A percentile compares a stretch with the other conserved stretches of the same genome.
Conservation (phyloP, 2,113 vertebrate genomes). For the Tauraco erythrolophus region DNA sequence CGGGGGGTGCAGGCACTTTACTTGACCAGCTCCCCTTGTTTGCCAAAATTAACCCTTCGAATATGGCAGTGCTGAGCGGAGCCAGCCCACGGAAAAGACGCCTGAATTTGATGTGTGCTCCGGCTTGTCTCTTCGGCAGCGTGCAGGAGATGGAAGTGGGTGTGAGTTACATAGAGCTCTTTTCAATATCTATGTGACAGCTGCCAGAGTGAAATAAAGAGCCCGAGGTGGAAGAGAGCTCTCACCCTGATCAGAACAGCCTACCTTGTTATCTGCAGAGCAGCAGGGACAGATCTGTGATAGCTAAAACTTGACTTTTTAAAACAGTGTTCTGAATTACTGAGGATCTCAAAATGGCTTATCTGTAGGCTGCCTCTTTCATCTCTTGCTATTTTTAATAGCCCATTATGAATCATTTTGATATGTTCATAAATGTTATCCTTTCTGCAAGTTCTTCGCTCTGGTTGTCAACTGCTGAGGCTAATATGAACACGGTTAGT, state of each 20-base stretch:
- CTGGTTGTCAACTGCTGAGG: conserved; percentile 17
- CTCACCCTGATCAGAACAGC: not conserved
- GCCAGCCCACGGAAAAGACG: not conserved
- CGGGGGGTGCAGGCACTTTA: not conserved
- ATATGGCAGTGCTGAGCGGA: not conserved
- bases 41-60: conserved; percentile 52
- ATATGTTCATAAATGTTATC: conserved; percentile 59
- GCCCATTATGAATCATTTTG: conserved; percentile 46
- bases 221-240: not conserved
- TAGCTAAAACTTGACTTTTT: conserved; percentile 43
- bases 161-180: not conserved
- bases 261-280: conserved; percentile 16
- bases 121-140: not conserved
- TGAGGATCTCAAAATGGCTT: conserved; percentile 18
- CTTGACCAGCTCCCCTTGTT: conserved; percentile 12
- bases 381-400: conserved; percentile 46
- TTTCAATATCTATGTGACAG: not conserved
- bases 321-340: conserved; percentile 11
- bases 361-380: conserved; percentile 29
- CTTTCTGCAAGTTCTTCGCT: not conserved
- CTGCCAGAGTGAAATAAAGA: conserved; percentile 20
- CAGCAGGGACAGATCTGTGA: conserved; percentile 4
- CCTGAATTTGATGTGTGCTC: not conserved
- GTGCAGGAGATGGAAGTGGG: not conserved
- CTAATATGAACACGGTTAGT: not conserved